Conservation (phyloP, 2,888 invertebrate genomes). For the Julus scandinavius region DNA sequence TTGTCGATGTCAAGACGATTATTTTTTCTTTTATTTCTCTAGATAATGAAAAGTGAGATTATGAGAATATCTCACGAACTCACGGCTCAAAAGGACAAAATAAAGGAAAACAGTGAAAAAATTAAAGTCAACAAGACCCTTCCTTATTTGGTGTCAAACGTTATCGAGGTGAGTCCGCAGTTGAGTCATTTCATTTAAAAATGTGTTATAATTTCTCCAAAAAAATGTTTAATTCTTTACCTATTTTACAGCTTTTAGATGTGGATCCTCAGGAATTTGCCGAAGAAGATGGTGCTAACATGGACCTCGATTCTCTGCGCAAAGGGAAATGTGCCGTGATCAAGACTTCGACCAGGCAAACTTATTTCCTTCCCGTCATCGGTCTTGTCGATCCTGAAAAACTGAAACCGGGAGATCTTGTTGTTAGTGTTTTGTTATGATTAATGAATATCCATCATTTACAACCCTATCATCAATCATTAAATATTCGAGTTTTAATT, state of each 20-base stretch:
- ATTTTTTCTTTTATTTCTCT: conserved; percentile 40
- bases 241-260: conserved; percentile 77
- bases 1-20: too few species aligned
- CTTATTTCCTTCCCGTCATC: conserved; percentile 98
- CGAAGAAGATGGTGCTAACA: conserved; percentile 98
- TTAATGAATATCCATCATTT: too few species aligned
- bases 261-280: conserved; percentile 92
- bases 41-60: conserved; percentile 98
- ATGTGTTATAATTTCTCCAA: too few species aligned
- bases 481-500: conserved; percentile 54
- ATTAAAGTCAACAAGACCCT: conserved; percentile 99
- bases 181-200: too few species aligned
- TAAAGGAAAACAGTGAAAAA: conserved; percentile 98
- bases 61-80: conserved; percentile 97
- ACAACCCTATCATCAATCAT: too few species aligned
- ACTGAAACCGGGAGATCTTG: conserved; percentile 95
- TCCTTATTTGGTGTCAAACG: conserved; percentile 98
- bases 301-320: conserved; percentile 96
- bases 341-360: conserved; percentile 97
- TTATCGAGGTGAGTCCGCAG: conserved; percentile 78
- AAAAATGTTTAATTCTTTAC: conserved; percentile 53
- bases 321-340: conserved; percentile 99
- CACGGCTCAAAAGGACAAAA: conserved; percentile 96
- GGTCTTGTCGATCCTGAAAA: conserved; percentile 98
- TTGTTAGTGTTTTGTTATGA: conserved; percentile 64